Percentiles rank a stretch among this genome's conserved stretches.
phyloP scores from a whole-genome alignment of 2,113 vertebrate genomes.

The Gobio gobio region DNA sequence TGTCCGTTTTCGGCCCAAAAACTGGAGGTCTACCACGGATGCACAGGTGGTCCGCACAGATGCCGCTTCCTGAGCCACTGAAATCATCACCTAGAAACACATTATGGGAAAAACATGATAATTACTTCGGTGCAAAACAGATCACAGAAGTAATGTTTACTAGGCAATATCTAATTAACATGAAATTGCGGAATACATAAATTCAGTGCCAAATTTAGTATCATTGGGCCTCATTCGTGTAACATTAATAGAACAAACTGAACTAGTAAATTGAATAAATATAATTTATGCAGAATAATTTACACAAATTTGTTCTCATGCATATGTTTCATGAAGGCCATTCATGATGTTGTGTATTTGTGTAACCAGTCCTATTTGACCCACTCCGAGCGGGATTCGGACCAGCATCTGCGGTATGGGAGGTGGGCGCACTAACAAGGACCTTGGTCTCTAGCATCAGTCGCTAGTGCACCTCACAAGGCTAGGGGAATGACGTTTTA shows the following conservation, averaged over 20 bases:
- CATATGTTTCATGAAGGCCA: not conserved
- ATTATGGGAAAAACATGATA: not conserved
- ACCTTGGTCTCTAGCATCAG: too few relatives aligned
- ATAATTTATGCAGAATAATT: not conserved
- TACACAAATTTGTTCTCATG: not conserved
- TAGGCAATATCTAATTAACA: not conserved
- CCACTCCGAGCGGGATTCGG: too few relatives aligned
- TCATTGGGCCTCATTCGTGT: not conserved
- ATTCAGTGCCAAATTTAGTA: not conserved
- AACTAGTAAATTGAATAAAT: not conserved
- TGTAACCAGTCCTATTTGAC: too few relatives aligned
- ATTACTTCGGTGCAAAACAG: not conserved
- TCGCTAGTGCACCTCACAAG: too few relatives aligned
- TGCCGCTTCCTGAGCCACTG: constrained; percentile 92
- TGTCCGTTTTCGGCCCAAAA: constrained; percentile 69
- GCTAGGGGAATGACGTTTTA: too few relatives aligned
- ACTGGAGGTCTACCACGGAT: constrained; percentile 59
- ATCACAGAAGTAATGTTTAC: not conserved
- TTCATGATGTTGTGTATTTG: not conserved
- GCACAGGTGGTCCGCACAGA: constrained; percentile 82
- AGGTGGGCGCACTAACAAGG: too few relatives aligned
- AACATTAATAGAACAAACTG: not conserved
- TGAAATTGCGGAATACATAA: not conserved
- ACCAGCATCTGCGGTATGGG: too few relatives aligned
- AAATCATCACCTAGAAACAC: constrained; percentile 85